A percentile compares a stretch with the other conserved stretches of the same genome.
These are phyloP conservation scores for Vanessa atalanta DNA, from an alignment of 1,140 invertebrate species.

Conservation along the genomic window DNA sequence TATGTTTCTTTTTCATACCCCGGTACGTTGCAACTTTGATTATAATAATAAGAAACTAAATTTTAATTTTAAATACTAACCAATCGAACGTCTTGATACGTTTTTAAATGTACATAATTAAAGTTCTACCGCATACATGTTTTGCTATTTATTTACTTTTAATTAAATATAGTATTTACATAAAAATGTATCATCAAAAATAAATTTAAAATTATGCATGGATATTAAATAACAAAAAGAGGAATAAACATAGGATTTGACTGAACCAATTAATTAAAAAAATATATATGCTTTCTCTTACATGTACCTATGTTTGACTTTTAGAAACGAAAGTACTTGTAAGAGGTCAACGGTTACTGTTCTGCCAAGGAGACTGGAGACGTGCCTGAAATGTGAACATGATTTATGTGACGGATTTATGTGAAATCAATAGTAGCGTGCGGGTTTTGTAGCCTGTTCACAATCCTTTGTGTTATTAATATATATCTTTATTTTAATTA, in stretches of 20 bases:
- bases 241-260: no score
- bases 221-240: no score
- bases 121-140: no score
- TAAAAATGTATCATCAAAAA: no score
- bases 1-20: conserved; percentile 33
- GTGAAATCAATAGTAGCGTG: conserved; percentile 54
- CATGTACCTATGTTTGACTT: no score
- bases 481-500: background rate
- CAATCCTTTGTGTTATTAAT: background rate
- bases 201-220: no score
- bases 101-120: no score
- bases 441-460: background rate
- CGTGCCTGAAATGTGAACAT: conserved; percentile 21
- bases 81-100: no score
- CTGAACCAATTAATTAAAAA: background rate
- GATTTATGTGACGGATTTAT: conserved; percentile 58
- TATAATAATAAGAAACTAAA: background rate
- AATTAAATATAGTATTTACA: no score
- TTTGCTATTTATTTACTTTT: no score
- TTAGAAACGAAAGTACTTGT: background rate
- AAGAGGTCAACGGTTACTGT: conserved; percentile 2
- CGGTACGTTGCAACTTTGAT: background rate
- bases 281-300: background rate
- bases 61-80: background rate
- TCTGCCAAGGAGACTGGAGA: background rate